Evolutionary conservation across 1,140 invertebrate genomes (phyloP), one percentile per base, ranked within the genome.

Genomic region (Heliconius hermathena): DNA sequence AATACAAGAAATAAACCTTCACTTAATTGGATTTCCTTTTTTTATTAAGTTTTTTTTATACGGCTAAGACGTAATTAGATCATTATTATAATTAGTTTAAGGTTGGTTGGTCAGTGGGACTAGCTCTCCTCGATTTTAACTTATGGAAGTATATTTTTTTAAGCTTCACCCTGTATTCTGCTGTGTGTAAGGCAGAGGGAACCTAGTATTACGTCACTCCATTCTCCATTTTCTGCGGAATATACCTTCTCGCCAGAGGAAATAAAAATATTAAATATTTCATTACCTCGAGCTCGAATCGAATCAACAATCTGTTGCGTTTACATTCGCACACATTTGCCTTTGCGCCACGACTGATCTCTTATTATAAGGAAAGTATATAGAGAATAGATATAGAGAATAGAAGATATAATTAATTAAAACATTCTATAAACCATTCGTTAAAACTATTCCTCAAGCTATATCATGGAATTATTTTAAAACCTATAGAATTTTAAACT

Each of bases 1-100:
- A 80, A 76, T 74, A n/a, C 9, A 66, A 79, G 54, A 46, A 38
- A 72, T 41, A 41, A 77, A 57, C 76, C 49, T 81, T 81, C 46
- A 71, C 52, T 77, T 54, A 76, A 52, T 79, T 66, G 13, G 29
- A 66, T 66, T 66, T 66, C 57, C 57, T 74, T 73, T 77, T 74
- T 81, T 78, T 73, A 78, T 33, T 54, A 60, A 76, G 26, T 38
- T 18, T 36, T 36, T 29, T 36, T 36, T 36, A 52, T 46, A 70
- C 60, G 26, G n/a, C 60, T 22, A 9, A 54, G 73, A 49, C 46
- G 20, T 33, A 75, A 66, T 75, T 11, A 29, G 54, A 66, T 20
- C 74, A 76, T 71, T 52, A 38, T 66, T 46, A 73, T 52, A 52
- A 52, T 57, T 74, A 76, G 66, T n/a, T 76, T 49, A 76, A 76